phyloP scores from a whole-genome alignment of 2,888 invertebrate genomes.

The Fragum fragum region DNA sequence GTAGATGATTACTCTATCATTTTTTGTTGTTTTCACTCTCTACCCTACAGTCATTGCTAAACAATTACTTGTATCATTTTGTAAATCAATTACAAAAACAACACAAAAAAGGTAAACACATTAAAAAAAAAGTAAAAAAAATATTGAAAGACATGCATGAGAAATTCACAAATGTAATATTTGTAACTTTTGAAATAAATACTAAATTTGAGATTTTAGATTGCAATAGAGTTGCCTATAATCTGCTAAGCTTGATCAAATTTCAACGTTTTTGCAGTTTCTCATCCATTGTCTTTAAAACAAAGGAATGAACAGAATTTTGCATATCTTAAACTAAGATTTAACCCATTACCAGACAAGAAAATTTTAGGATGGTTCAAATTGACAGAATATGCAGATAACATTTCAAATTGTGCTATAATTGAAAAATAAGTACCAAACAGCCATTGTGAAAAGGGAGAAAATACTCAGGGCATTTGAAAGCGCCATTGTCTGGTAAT shows the following conservation, averaged over 20 bases:
- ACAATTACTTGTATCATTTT: neutral
- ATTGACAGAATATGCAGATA: too few relatives aligned
- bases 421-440: too few relatives aligned
- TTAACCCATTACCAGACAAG: too few relatives aligned
- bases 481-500: too few relatives aligned
- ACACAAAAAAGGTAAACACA: neutral
- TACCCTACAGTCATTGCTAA: neutral
- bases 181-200: too few relatives aligned
- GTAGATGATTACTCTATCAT: constrained; percentile 1
- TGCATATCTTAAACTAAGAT: constrained; percentile 15
- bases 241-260: too few relatives aligned
- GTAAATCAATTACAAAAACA: neutral
- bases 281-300: constrained; percentile 14
- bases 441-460: too few relatives aligned
- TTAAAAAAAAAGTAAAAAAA: constrained; percentile 2
- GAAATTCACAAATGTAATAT: too few relatives aligned
- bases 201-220: too few relatives aligned
- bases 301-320: constrained; percentile 2
- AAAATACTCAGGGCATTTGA: too few relatives aligned
- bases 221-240: neutral
- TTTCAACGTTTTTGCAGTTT: neutral
- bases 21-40: neutral
- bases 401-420: too few relatives aligned
- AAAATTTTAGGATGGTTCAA: too few relatives aligned
- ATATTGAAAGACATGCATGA: constrained; percentile 5